Evolutionary conservation across 1,140 invertebrate species (phyloP).

Genomic region (Metaphire vulgaris): DNA sequence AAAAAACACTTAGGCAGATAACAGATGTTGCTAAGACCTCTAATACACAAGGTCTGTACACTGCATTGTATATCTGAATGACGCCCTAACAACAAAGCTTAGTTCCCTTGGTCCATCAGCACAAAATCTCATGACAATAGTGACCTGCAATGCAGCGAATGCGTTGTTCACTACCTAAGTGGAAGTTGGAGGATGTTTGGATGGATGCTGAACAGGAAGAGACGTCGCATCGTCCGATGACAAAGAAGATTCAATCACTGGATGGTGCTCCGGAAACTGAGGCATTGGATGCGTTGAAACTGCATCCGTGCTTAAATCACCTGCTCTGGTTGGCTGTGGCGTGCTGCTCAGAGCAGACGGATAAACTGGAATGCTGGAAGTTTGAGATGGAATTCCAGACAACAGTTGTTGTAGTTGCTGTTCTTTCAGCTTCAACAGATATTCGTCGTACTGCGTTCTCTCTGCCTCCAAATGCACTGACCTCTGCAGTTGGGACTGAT

Average conservation of each 20-base stretch:
- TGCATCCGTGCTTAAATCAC: not conserved
- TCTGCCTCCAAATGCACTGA: not conserved
- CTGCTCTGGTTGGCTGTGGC: not conserved
- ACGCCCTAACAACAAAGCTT: not conserved
- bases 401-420: not conserved
- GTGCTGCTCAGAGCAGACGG: not conserved
- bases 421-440: not conserved
- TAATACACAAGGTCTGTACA: not conserved
- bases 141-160: not conserved
- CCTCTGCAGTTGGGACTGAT: not conserved
- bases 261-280: not conserved
- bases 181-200: not conserved
- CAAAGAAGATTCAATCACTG: not conserved
- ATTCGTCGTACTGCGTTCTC: not conserved
- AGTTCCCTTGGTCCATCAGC: not conserved
- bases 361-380: not conserved
- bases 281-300: not conserved
- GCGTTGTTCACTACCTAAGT: not conserved
- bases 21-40: not conserved
- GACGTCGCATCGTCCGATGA: no score
- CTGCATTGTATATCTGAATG: not conserved
- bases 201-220: no score
- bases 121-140: not conserved
- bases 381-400: not conserved
- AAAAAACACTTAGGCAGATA: not conserved